Base-by-base conservation (phyloP, 2,888 invertebrate genomes). In the Digitonthophagus gazella region DNA sequence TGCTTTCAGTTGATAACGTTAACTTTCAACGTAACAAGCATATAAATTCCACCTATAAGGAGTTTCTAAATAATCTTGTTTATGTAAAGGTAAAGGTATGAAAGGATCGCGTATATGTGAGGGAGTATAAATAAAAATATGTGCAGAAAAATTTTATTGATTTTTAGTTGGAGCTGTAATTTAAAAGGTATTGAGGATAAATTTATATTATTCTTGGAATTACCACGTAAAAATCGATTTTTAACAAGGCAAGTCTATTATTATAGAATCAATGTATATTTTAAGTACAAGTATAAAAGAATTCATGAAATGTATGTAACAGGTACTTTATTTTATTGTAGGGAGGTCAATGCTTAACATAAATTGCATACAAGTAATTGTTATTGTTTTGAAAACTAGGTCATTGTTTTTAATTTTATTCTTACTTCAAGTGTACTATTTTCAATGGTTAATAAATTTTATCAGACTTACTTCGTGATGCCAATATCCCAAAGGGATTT, bases 401-500 rank as follows among this genome's bases (percentile, higher is more conserved):
- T 58, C 14, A 1, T 14, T 2, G 16, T 15, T 15, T 4, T 3
- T 58, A 58, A 58, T 3, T 1, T 3, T 1, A 6, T 15, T 2
- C 15, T 3, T 16, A 19, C 11, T 3, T 16, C 2, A 18, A 63
- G 18, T 19, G 15, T 15, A 3, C 20, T 18, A 3, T 5, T 63
- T 15, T 19, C 19, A 18, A 15, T 19, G 1, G 11, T 14, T 20
- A 64, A 15, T n/a, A 67, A n/a, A n/a, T 44, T 44, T 6, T 3
- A 8, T 2, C 3, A 44, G 28, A 79, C 80, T 80, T 76, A 80
- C 80, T 72, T 78, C 75, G 72, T 75, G 68, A 68, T 79, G 78
- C 71, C 81, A 76, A 74, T 79, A 81, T 72, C 82, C 81, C 71
- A 83, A 75, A 16, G 83, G 83, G 68, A 83, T 82, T 76, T 83